Percentiles rank a stretch among this genome's conserved stretches.
phyloP scores from a whole-genome alignment of 2,797 vertebrate genomes.

The Varecia variegata region DNA sequence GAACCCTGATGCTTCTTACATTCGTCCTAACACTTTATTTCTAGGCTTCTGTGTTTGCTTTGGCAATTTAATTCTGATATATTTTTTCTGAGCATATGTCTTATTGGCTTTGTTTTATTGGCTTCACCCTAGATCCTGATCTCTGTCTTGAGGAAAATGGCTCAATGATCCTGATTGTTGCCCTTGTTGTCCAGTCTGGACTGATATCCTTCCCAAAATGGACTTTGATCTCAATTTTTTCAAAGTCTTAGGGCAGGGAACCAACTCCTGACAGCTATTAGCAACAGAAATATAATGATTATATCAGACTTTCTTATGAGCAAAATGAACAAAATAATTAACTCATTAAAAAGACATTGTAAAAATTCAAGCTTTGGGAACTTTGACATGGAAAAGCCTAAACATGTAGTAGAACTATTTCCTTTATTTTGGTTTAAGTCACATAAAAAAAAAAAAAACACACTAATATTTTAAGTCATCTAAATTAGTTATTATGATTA shows the following conservation, averaged over 20 bases:
- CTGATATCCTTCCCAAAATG: background rate
- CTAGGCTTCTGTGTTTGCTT: background rate
- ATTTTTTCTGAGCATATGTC: background rate
- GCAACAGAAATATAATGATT: background rate
- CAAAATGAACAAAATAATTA: slow-evolving; percentile 11
- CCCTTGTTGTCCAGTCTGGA: background rate
- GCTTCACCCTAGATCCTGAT: background rate
- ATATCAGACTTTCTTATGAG: background rate
- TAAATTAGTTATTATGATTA: background rate
- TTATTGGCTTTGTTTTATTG: background rate
- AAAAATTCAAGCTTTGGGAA: slow-evolving; percentile 16
- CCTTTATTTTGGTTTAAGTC: background rate
- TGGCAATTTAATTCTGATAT: background rate
- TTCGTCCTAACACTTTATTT: background rate
- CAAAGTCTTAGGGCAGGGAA: background rate
- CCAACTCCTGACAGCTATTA: background rate
- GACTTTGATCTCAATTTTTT: background rate
- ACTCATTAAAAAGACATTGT: background rate
- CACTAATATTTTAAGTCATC: background rate
- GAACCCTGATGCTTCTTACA: background rate
- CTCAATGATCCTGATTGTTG: background rate
- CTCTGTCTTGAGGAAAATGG: background rate
- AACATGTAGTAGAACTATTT: background rate
- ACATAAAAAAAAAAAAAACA: background rate
- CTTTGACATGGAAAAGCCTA: background rate